These are phyloP conservation scores for Rallus limicola DNA, from an alignment of 2,113 vertebrate species.

Conservation along the genomic window DNA sequence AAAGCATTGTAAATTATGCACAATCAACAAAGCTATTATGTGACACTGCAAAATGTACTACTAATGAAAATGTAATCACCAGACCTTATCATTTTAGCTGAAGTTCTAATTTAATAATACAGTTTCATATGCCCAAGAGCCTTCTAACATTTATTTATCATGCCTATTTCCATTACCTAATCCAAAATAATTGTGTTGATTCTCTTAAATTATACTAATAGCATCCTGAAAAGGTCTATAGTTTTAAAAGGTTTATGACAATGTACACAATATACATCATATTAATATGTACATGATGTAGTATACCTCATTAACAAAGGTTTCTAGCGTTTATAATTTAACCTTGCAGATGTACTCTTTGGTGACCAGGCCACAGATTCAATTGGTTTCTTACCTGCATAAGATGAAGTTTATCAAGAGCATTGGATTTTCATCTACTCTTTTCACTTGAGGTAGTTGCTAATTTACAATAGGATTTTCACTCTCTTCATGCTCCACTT, in stretches of 20 bases:
- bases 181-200: conserved; percentile 55
- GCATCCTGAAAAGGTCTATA: not conserved
- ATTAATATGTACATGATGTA: conserved; percentile 4
- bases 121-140: conserved; percentile 20
- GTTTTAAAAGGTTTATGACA: conserved; percentile 31
- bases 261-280: conserved; percentile 4
- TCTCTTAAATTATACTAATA: conserved; percentile 43
- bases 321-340: conserved; percentile 34
- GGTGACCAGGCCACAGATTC: not conserved
- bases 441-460: not conserved
- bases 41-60: conserved; percentile 33
- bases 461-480: not conserved
- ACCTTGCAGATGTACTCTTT: not conserved
- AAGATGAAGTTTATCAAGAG: not conserved
- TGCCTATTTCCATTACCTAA: conserved; percentile 66
- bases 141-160: conserved; percentile 54
- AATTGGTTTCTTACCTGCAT: not conserved
- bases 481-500: not conserved
- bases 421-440: not conserved
- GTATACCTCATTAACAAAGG: not conserved
- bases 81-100: conserved; percentile 58
- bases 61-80: conserved; percentile 65
- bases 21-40: conserved; percentile 58
- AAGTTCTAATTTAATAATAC: conserved; percentile 73
- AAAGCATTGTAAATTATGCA: conserved; percentile 42